These are phyloP conservation scores for Sprattus sprattus DNA, from an alignment of 2,113 vertebrate genomes.

Conservation along the genomic window DNA sequence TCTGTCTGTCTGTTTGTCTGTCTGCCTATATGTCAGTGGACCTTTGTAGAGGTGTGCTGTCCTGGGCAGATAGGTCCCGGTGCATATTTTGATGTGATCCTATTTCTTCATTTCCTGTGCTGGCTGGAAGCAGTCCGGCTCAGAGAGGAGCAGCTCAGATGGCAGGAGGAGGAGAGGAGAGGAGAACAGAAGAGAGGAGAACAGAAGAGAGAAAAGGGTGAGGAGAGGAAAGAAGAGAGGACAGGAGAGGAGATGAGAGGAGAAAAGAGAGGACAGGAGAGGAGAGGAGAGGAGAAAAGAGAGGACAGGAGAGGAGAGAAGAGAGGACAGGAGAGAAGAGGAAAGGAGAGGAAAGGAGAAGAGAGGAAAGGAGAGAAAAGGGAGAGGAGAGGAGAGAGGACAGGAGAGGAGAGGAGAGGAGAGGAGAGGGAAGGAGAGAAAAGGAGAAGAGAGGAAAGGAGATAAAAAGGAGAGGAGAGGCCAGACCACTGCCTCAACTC, in stretches of 20 bases:
- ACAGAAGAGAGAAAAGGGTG: no score
- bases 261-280: not conserved
- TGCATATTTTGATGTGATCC: constrained; percentile 73
- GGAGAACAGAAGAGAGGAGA: not conserved
- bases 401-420: not conserved
- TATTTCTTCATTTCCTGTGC: constrained; percentile 75
- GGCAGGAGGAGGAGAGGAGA: constrained; percentile 47
- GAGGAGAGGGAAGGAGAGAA: not conserved
- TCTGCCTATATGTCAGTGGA: not conserved
- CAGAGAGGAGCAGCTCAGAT: constrained; percentile 50
- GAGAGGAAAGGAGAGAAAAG: constrained; percentile 45
- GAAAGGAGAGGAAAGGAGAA: constrained; percentile 48
- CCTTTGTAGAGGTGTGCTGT: constrained; percentile 58
- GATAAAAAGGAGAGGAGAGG: not conserved
- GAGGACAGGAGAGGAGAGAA: not conserved
- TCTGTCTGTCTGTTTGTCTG: not conserved
- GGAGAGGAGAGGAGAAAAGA: not conserved
- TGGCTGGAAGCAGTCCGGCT: constrained; percentile 49
- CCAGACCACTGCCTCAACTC: not conserved
- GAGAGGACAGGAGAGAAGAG: not conserved
- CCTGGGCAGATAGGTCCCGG: constrained; percentile 52
- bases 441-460: not conserved
- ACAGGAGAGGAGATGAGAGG: not conserved
- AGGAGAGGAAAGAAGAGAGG: not conserved
- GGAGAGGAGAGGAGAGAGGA: constrained; percentile 28